Conservation (phyloP, 2,888 invertebrate species). For the Sisyra terminalis region DNA sequence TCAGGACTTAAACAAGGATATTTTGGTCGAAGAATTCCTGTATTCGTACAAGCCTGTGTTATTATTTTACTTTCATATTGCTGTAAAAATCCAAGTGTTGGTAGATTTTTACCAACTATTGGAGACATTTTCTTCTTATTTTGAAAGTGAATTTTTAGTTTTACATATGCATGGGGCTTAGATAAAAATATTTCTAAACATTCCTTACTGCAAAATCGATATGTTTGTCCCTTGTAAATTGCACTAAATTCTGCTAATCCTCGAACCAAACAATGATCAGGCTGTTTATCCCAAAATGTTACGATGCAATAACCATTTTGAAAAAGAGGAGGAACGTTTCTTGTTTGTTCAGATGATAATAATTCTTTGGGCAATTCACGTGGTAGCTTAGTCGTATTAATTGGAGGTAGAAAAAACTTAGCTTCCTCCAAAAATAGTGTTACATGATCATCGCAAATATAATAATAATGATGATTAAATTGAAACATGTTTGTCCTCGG, state of each 20-base stretch:
- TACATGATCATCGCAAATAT: constrained; percentile 40
- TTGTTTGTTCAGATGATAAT: constrained; percentile 10
- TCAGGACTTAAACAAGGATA: constrained; percentile 36
- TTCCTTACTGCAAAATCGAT: constrained; percentile 34
- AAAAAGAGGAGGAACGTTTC: constrained; percentile 19
- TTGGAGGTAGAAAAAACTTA: constrained; percentile 24
- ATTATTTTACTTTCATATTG: constrained; percentile 37
- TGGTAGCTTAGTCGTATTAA: constrained; percentile 25
- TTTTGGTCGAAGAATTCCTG: constrained; percentile 36
- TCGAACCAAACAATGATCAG: constrained; percentile 26
- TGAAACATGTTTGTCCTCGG: constrained; percentile 38
- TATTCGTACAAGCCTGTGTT: constrained; percentile 33
- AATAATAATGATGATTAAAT: constrained; percentile 36
- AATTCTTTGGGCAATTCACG: constrained; percentile 28
- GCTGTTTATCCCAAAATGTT: constrained; percentile 37
- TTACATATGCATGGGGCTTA: constrained; percentile 31
- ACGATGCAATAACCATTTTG: constrained; percentile 42
- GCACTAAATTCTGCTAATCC: constrained; percentile 32
- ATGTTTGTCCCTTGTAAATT: constrained; percentile 31
- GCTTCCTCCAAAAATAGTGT: constrained; percentile 30
- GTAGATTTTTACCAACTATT: constrained; percentile 30
- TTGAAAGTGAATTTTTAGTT: constrained; percentile 25
- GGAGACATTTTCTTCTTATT: constrained; percentile 24
- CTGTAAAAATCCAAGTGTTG: constrained; percentile 41
- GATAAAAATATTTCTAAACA: constrained; percentile 36